Evolutionary conservation across 2,113 vertebrate species (phyloP).

Genomic region (Microcebus griseorufus): DNA sequence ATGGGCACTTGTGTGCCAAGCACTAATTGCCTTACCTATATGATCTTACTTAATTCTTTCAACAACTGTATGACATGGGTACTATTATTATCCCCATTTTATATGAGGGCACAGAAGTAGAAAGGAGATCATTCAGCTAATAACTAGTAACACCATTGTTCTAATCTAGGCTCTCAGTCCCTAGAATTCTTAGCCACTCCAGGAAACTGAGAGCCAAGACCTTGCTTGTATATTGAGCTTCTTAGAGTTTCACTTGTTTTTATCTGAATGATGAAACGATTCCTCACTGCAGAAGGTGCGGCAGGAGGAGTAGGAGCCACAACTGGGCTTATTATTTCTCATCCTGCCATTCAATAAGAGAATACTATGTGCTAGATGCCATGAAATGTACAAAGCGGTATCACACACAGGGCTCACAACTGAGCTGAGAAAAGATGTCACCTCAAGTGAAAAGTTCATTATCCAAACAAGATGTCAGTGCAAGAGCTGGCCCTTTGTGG

Average conservation of each 20-base stretch:
- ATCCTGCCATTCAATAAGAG: background rate
- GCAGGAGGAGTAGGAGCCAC: background rate
- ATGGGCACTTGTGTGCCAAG: background rate
- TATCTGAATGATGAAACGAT: background rate
- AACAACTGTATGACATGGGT: background rate
- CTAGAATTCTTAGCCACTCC: background rate
- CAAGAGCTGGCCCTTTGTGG: background rate
- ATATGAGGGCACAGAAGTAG: background rate
- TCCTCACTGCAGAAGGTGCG: background rate
- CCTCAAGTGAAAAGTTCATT: background rate
- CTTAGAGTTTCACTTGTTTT: background rate
- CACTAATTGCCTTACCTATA: background rate
- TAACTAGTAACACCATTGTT: background rate
- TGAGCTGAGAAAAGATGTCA: background rate
- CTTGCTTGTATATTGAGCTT: background rate
- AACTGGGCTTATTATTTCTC: background rate
- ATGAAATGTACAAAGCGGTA: background rate
- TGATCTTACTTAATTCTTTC: slow-evolving; percentile 1
- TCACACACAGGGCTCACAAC: no score
- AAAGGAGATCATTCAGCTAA: background rate
- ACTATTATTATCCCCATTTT: background rate
- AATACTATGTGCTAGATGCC: background rate
- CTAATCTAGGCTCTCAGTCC: background rate
- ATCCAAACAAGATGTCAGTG: background rate
- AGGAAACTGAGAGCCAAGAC: background rate